Conservation (phyloP, 2,797 vertebrate species). For the Staurois parvus region DNA sequence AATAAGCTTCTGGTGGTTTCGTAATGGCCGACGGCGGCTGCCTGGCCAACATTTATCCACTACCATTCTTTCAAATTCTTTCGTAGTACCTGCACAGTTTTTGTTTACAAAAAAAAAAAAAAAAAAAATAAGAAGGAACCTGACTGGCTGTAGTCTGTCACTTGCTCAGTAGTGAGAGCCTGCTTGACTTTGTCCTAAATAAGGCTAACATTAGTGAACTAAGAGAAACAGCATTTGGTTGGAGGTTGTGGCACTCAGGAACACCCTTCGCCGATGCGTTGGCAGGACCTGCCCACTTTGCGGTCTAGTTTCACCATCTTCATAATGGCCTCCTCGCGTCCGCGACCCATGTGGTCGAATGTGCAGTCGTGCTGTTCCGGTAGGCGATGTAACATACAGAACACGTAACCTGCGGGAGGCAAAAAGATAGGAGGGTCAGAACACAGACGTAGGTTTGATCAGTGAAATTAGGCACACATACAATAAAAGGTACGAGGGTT, state of each 20-base stretch:
- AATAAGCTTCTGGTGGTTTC: constrained; percentile 76
- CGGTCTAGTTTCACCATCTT: constrained; percentile 99
- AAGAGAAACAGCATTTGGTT: constrained; percentile 83
- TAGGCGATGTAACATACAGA: constrained; percentile 95
- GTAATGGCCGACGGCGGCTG: constrained; percentile 82
- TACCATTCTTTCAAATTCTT: constrained; percentile 14
- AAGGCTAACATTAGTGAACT: constrained; percentile 89
- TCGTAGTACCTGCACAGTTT: constrained; percentile 45
- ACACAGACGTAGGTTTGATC: neutral
- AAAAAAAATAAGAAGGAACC: constrained; percentile 79
- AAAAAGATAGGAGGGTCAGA: neutral
- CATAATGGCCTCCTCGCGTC: constrained; percentile 93
- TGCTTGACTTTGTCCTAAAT: constrained; percentile 87
- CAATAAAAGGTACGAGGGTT: too few relatives aligned
- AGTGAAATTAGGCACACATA: too few relatives aligned
- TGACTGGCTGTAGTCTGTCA: constrained; percentile 84
- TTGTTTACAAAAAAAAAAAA: constrained; percentile 69
- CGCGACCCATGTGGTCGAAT: constrained; percentile 94
- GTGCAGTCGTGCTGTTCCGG: constrained; percentile 95
- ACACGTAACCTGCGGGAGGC: constrained; percentile 83
- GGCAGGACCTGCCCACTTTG: constrained; percentile 96
- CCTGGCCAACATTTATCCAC: constrained; percentile 54
- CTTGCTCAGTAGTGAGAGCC: constrained; percentile 85
- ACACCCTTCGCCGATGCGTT: constrained; percentile 92
- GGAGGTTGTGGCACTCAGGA: constrained; percentile 84